Evolutionary conservation across 1,140 invertebrate species (phyloP).

Genomic region (Bombus superbus): DNA sequence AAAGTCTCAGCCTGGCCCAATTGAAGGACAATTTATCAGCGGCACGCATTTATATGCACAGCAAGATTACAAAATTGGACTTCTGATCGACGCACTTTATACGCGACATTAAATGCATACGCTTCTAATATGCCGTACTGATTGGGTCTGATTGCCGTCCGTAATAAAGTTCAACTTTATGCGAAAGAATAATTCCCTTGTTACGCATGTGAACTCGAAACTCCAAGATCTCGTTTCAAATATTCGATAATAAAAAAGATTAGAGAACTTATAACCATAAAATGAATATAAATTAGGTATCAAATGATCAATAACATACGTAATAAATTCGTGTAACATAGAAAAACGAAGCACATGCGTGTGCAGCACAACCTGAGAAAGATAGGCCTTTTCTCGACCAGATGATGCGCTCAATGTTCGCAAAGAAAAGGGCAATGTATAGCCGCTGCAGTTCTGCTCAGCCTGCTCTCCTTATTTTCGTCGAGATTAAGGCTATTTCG

Average conservation of each 20-base stretch:
- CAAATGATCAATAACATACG: not conserved
- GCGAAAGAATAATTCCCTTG: constrained; percentile 39
- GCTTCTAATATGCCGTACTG: constrained; percentile 44
- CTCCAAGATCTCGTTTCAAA: not conserved
- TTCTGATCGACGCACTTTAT: constrained; percentile 43
- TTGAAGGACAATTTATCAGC: constrained; percentile 38
- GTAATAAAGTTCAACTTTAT: constrained; percentile 42
- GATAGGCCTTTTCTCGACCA: not conserved
- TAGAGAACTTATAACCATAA: not conserved
- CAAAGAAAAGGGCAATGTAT: constrained; percentile 26
- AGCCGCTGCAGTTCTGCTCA: constrained; percentile 16
- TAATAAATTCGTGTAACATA: not conserved
- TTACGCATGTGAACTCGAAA: constrained; percentile 7
- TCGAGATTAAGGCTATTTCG: constrained; percentile 54
- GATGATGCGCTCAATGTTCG: constrained; percentile 15
- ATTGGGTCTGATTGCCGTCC: constrained; percentile 45
- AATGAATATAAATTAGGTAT: not conserved
- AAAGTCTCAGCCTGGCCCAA: constrained; percentile 21
- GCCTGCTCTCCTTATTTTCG: constrained; percentile 53
- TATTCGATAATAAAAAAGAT: not conserved
- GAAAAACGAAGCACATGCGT: constrained; percentile 6
- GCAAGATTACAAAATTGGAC: constrained; percentile 53
- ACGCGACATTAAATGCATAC: constrained; percentile 41
- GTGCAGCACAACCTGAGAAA: constrained; percentile 6
- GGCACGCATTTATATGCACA: constrained; percentile 45